Percentiles rank a stretch among this genome's conserved stretches.
Evolutionary conservation across 2,113 vertebrate species (phyloP).

Genomic region (Malurus alboscapulatus): DNA sequence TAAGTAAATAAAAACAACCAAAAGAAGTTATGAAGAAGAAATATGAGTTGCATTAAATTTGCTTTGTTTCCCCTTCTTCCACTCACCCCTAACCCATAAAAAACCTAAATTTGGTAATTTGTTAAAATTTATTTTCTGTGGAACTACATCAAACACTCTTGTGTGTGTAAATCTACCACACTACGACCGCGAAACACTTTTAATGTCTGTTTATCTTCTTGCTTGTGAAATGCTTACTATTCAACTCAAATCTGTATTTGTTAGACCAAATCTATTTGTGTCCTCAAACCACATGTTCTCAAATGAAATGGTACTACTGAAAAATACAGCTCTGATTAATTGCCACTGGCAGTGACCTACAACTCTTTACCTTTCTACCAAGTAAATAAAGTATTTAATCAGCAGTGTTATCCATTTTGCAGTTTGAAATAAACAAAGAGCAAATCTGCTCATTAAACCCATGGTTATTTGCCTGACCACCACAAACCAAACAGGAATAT

Average conservation of each 20-base stretch:
- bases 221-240: not conserved
- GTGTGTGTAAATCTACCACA: not conserved
- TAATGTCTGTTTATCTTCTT: not conserved
- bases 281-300: not conserved
- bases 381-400: not conserved
- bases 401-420: not conserved
- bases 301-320: not conserved
- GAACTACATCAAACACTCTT: not conserved
- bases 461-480: not conserved
- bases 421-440: not conserved
- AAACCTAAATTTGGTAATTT: not conserved
- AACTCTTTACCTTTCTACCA: not conserved
- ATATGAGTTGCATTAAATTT: not conserved
- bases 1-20: not conserved
- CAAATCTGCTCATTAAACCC: not conserved
- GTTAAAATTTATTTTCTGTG: not conserved
- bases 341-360: not conserved
- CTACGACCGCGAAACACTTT: not conserved
- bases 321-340: not conserved
- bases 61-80: not conserved
- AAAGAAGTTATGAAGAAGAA: constrained; percentile 1
- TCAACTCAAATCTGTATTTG: not conserved
- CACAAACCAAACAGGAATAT: not conserved
- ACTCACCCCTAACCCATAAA: not conserved
- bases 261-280: not conserved